Conservation (phyloP, 1,140 invertebrate genomes). For the Doryteuthis pealeii region DNA sequence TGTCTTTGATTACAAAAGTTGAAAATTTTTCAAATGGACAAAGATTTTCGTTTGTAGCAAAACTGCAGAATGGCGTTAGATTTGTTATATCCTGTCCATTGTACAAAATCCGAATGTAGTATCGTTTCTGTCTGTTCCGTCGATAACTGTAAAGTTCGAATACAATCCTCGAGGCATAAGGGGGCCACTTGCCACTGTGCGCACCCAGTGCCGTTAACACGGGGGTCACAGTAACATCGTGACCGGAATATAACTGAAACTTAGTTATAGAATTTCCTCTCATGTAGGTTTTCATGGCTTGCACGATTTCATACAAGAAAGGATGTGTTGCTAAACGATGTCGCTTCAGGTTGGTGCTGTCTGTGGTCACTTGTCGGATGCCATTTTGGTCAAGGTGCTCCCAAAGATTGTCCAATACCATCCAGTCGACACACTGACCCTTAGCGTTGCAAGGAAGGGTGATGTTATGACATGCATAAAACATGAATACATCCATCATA, state of each 20-base stretch:
- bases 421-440: conserved; percentile 27
- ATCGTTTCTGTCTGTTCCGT: conserved; percentile 61
- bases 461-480: conserved; percentile 81
- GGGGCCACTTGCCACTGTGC: conserved; percentile 65
- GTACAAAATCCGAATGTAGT: conserved; percentile 79
- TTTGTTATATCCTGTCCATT: conserved; percentile 86
- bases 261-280: conserved; percentile 76
- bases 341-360: conserved; percentile 26
- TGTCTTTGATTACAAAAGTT: conserved; percentile 39
- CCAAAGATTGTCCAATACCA: conserved; percentile 48
- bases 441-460: conserved; percentile 69
- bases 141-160: conserved; percentile 69
- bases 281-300: conserved; percentile 74
- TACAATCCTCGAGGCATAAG: conserved; percentile 82
- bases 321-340: conserved; percentile 55
- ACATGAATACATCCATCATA: conserved; percentile 77
- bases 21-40: conserved; percentile 54
- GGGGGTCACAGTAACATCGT: conserved; percentile 85
- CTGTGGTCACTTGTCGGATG: conserved; percentile 28
- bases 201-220: conserved; percentile 77
- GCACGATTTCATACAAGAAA: conserved; percentile 57
- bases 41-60: conserved; percentile 27
- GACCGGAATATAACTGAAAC: conserved; percentile 85
- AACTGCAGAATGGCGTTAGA: conserved; percentile 75
- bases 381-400: conserved; percentile 48